Evolutionary conservation across 2,113 vertebrate species (phyloP).

Genomic region (Phainopepla nitens): DNA sequence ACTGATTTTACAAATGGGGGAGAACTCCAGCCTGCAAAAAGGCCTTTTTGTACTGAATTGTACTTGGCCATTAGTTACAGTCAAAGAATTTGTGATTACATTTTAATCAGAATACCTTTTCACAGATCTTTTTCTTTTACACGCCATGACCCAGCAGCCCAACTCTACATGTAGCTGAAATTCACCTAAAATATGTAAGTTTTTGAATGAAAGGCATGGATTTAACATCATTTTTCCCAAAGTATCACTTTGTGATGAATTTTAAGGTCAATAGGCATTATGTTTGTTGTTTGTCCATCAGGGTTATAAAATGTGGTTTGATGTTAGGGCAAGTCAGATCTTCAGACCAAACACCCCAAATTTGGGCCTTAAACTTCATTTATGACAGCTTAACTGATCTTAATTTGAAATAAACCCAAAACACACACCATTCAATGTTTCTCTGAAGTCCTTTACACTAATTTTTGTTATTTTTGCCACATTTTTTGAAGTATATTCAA

Average conservation of each 20-base stretch:
- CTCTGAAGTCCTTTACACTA: not conserved
- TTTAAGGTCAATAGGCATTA: not conserved
- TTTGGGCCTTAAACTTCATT: not conserved
- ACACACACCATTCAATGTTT: not conserved
- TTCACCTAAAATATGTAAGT: not conserved
- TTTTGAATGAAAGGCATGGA: not conserved
- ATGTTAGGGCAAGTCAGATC: not conserved
- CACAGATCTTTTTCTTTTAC: slow-evolving; percentile 66
- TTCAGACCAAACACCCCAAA: not conserved
- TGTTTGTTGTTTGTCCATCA: not conserved
- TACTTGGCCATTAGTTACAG: slow-evolving; percentile 70
- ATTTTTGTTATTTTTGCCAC: not conserved
- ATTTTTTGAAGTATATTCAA: not conserved
- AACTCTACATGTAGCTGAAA: not conserved
- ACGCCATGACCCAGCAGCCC: not conserved
- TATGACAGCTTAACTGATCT: not conserved
- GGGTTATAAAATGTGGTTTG: not conserved
- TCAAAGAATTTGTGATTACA: slow-evolving; percentile 74
- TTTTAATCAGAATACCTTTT: slow-evolving; percentile 73
- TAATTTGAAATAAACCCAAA: slow-evolving; percentile 21
- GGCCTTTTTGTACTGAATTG: slow-evolving; percentile 72
- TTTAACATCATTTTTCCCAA: not conserved
- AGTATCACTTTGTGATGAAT: not conserved
- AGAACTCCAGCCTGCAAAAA: slow-evolving; percentile 73
- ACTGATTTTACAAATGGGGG: slow-evolving; percentile 71